Conservation (phyloP, 1,140 invertebrate species). For the Eriosoma lanigerum region DNA sequence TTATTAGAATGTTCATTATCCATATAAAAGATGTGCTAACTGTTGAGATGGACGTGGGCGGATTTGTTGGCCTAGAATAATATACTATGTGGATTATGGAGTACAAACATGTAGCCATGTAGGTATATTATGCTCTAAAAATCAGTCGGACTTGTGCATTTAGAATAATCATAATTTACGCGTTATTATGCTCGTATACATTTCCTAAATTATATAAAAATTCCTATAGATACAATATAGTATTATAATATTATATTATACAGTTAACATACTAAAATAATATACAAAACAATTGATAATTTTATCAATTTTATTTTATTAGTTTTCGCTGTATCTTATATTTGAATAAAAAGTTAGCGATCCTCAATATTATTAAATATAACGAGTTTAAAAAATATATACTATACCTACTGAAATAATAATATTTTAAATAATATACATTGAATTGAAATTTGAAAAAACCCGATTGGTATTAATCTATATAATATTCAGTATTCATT, state of each 20-base stretch:
- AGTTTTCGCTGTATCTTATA: not conserved
- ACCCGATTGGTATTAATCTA: not conserved
- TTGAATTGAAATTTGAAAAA: not conserved
- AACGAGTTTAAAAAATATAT: not conserved
- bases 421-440: not conserved
- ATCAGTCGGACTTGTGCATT: not conserved
- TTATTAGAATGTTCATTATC: not conserved
- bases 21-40: not conserved
- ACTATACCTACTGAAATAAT: not conserved
- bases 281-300: not conserved
- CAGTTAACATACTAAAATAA: not conserved
- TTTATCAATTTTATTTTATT: not conserved
- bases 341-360: not conserved
- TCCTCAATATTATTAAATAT: not conserved
- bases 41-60: not conserved
- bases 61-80: conserved; percentile 24
- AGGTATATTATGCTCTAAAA: conserved; percentile 4
- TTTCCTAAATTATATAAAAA: not conserved
- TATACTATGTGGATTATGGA: not conserved
- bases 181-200: not conserved
- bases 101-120: not conserved
- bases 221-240: not conserved
- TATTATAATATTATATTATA: not conserved
- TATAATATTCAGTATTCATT: not conserved
- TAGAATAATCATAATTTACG: not conserved